These are phyloP conservation scores for Vidua macroura DNA, from an alignment of 2,113 vertebrate species.

Conservation along the genomic window DNA sequence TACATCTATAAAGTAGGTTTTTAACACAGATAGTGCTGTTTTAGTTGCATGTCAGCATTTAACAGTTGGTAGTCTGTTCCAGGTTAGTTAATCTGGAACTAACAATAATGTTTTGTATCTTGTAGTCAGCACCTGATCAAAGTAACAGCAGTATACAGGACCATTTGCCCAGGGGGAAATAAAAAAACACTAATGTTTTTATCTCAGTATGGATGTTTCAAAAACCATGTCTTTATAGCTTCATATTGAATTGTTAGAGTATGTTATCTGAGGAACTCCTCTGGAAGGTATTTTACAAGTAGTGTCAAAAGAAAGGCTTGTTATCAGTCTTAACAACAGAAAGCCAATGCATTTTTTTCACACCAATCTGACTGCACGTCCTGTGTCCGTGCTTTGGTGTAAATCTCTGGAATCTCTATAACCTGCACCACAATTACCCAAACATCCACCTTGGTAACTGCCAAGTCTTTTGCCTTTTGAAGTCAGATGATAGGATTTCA, in stretches of 20 bases:
- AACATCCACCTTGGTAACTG: background rate
- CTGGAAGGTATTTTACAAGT: background rate
- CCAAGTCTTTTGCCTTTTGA: background rate
- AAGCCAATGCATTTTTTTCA: background rate
- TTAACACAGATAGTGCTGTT: background rate
- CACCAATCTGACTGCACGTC: background rate
- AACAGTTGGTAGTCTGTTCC: background rate
- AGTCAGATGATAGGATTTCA: background rate
- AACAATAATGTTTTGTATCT: background rate
- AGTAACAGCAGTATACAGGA: background rate
- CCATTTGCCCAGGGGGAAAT: background rate
- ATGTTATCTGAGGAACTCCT: background rate
- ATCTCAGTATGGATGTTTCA: background rate
- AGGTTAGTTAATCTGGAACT: background rate
- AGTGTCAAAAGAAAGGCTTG: background rate
- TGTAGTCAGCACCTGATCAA: background rate
- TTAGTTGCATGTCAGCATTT: background rate
- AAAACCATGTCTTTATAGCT: background rate
- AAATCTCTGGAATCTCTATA: background rate
- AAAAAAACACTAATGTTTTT: background rate
- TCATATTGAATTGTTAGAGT: background rate
- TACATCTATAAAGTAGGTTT: background rate
- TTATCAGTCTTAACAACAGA: background rate
- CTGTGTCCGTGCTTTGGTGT: background rate
- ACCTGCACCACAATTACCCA: background rate